Evolutionary conservation across 2,888 invertebrate genomes (phyloP).

Genomic region (Ferdinandea cuprea): DNA sequence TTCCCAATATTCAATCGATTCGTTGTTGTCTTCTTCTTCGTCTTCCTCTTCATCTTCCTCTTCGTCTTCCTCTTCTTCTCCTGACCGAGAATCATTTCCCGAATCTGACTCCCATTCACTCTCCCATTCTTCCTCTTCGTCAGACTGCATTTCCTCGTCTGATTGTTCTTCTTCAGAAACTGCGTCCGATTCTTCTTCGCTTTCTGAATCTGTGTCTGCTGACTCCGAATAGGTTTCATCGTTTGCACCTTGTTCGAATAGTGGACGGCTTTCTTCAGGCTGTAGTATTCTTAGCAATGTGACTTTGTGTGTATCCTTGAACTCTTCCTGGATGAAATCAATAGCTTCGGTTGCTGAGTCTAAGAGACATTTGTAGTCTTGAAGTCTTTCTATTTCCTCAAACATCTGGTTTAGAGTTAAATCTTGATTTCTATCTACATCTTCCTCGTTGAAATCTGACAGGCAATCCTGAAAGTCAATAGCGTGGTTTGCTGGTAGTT

Average conservation of each 20-base stretch:
- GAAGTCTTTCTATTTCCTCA: conserved; percentile 16
- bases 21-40: not conserved
- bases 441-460: not conserved
- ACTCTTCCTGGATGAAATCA: conserved; percentile 5
- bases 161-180: not conserved
- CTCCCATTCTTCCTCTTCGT: not conserved
- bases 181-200: too few species aligned
- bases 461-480: conserved; percentile 20
- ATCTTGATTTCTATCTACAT: not conserved
- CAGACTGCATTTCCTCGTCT: not conserved
- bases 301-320: not conserved
- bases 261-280: not conserved
- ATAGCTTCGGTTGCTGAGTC: conserved; percentile 5
- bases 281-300: conserved; percentile 7
- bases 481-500: not conserved
- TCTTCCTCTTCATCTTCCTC: not conserved
- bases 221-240: not conserved
- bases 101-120: not conserved
- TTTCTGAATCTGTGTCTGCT: too few species aligned
- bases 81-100: not conserved
- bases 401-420: not conserved
- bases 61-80: too few species aligned
- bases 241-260: not conserved
- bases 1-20: too few species aligned
- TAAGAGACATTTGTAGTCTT: conserved; percentile 21